Conservation (phyloP, 2,797 vertebrate genomes). For the Scleropages formosus region DNA sequence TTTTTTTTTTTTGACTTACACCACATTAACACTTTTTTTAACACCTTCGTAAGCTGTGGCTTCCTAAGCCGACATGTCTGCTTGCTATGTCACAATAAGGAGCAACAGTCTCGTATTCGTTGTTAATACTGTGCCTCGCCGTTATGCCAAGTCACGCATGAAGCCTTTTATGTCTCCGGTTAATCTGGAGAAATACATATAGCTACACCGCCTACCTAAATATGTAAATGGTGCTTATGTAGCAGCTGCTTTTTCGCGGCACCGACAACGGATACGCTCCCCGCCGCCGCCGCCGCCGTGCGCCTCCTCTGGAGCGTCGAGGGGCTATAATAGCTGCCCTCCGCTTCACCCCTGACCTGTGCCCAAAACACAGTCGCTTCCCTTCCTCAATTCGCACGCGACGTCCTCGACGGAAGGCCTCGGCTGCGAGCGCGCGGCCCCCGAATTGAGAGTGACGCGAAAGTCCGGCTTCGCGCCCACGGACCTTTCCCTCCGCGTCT, state of each 20-base stretch:
- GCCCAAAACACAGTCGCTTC: background rate
- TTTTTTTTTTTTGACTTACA: background rate
- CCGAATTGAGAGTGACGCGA: background rate
- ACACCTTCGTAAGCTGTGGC: background rate
- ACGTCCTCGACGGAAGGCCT: slow-evolving; percentile 28
- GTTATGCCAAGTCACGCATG: no score
- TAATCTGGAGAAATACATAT: background rate
- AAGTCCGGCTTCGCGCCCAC: background rate
- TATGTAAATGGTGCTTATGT: background rate
- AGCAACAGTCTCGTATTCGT: slow-evolving; percentile 5
- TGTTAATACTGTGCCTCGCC: background rate
- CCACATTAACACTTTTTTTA: background rate
- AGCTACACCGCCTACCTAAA: background rate
- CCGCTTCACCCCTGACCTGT: background rate
- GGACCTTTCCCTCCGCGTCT: background rate
- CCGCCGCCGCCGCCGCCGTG: background rate
- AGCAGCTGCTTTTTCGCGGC: background rate
- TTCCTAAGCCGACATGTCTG: background rate
- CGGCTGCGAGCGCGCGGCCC: slow-evolving; percentile 22
- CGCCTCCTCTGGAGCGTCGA: background rate
- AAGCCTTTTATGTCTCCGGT: background rate
- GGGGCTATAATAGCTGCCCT: background rate
- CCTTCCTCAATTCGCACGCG: slow-evolving; percentile 36
- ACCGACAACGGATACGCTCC: background rate
- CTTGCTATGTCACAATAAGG: background rate